Evolutionary conservation across 2,797 vertebrate genomes (phyloP).

Genomic region (Takifugu rubripes): DNA sequence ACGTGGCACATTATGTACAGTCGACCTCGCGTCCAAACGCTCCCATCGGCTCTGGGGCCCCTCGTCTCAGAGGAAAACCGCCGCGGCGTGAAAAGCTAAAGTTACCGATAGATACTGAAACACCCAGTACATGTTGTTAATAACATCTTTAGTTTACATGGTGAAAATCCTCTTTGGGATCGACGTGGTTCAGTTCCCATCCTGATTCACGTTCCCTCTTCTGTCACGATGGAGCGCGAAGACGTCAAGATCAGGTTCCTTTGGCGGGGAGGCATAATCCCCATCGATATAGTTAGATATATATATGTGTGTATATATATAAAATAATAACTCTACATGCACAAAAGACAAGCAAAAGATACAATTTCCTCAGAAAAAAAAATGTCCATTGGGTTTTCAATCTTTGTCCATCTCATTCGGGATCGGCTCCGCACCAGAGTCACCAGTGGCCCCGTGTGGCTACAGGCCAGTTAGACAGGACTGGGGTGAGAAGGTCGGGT

Average conservation of each 20-base stretch:
- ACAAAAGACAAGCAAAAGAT: constrained; percentile 69
- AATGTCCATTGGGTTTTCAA: constrained; percentile 36
- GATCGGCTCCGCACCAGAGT: constrained; percentile 16
- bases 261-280: constrained; percentile 14
- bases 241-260: constrained; percentile 31
- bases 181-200: constrained; percentile 17
- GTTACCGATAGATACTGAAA: constrained; percentile 46
- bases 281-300: constrained; percentile 3
- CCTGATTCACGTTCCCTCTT: constrained; percentile 25
- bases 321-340: constrained; percentile 68
- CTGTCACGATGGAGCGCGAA: constrained; percentile 24
- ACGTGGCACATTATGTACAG: constrained; percentile 68
- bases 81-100: constrained; percentile 50
- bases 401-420: constrained; percentile 26
- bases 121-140: constrained; percentile 42
- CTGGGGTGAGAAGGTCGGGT: too few relatives aligned
- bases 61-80: constrained; percentile 47
- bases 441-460: constrained; percentile 1
- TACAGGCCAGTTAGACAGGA: too few relatives aligned
- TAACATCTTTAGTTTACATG: constrained; percentile 37
- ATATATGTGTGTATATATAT: constrained; percentile 6
- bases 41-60: constrained; percentile 38
- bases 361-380: constrained; percentile 54
- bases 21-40: constrained; percentile 43
- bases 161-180: constrained; percentile 52